These are phyloP conservation scores for Euleptes europaea DNA, from an alignment of 2,113 vertebrate species.

Conservation along the genomic window DNA sequence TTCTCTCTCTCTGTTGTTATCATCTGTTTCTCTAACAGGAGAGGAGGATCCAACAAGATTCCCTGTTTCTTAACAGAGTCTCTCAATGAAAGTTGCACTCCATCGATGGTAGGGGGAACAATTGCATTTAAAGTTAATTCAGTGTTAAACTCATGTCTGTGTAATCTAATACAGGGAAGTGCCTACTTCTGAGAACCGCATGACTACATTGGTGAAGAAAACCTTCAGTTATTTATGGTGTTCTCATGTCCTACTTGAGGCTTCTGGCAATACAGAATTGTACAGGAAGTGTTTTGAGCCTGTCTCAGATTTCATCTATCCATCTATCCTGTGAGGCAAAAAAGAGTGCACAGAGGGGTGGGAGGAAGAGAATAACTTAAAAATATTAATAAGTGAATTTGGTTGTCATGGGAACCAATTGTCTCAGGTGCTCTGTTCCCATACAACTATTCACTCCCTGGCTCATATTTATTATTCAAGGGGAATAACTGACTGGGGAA, in stretches of 20 bases:
- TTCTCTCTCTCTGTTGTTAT: no score
- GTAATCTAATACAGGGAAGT: neutral
- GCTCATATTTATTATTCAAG: constrained; percentile 73
- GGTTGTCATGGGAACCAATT: constrained; percentile 72
- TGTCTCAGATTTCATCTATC: constrained; percentile 43
- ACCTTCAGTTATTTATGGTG: constrained; percentile 23
- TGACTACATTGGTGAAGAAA: constrained; percentile 48
- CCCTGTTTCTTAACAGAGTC: no score
- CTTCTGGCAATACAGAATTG: neutral
- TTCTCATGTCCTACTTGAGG: constrained; percentile 15
- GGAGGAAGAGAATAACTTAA: constrained; percentile 50
- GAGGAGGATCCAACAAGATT: no score
- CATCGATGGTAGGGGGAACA: no score
- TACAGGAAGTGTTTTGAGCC: constrained; percentile 50
- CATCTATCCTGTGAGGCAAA: constrained; percentile 42
- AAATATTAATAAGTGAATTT: constrained; percentile 67
- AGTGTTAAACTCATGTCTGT: neutral
- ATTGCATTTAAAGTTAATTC: neutral
- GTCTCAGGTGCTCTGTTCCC: constrained; percentile 61
- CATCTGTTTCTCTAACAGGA: no score
- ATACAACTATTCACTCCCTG: constrained; percentile 63
- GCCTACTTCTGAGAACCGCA: constrained; percentile 18
- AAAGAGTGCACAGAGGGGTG: neutral
- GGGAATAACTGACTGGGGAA: constrained; percentile 63
- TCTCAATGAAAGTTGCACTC: no score